Percentiles rank a stretch among this genome's conserved stretches.
phyloP scores from a whole-genome alignment of 64 coral and sea anemone species.

The Montipora sp. region DNA sequence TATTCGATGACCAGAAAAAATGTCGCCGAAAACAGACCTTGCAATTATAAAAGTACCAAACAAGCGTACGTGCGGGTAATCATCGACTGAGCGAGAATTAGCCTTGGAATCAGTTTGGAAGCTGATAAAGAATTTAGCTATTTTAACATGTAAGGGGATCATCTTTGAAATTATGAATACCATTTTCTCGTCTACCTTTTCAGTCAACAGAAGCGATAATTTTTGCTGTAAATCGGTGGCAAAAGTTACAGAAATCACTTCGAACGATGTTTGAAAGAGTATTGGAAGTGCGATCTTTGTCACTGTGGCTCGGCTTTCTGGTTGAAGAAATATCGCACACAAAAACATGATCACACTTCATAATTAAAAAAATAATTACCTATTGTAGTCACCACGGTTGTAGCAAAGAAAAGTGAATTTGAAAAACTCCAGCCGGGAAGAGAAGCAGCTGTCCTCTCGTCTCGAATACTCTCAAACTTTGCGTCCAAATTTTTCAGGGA shows the following conservation, averaged over 20 bases:
- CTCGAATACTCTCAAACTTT: conserved; percentile 54
- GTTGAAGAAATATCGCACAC: not conserved
- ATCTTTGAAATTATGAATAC: not conserved
- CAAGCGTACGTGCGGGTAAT: no score
- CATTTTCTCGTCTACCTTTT: not conserved
- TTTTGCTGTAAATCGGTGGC: not conserved
- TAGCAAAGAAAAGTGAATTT: conserved; percentile 91
- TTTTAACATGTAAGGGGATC: not conserved
- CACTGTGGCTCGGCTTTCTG: no score
- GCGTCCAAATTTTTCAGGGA: conserved; percentile 65
- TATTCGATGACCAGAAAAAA: no score
- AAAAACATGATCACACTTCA: not conserved
- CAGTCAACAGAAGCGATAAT: not conserved
- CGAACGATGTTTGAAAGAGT: no score
- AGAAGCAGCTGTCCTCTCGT: conserved; percentile 59
- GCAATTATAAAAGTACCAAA: no score
- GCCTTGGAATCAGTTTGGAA: not conserved
- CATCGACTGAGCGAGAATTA: not conserved
- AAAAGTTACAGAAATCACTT: not conserved
- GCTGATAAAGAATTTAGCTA: not conserved
- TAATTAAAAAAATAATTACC: conserved; percentile 58
- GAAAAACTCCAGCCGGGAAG: conserved; percentile 91
- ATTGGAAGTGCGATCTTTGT: no score
- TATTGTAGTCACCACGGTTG: conserved; percentile 91
- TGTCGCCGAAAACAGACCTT: no score